These are phyloP conservation scores for Salarias fasciatus DNA, from an alignment of 2,797 vertebrate genomes.

Conservation along the genomic window DNA sequence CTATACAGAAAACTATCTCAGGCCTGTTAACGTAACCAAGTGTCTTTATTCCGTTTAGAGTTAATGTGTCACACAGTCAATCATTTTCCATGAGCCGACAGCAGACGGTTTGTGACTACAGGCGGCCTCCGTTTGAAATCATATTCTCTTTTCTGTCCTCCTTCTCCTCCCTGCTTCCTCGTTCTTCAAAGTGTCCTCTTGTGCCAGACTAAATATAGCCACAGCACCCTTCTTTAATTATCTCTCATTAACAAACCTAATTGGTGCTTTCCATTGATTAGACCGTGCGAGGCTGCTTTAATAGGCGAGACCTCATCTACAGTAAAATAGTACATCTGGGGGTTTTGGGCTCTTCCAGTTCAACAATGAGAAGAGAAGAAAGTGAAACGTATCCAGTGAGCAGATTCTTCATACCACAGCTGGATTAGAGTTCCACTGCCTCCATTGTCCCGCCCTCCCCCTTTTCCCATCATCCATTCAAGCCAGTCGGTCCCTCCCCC, in stretches of 20 bases:
- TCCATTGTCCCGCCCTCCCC: slow-evolving; percentile 30
- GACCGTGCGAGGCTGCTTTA: slow-evolving; percentile 57
- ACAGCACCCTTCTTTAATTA: slow-evolving; percentile 79
- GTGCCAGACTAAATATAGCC: slow-evolving; percentile 78
- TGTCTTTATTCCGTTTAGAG: neutral
- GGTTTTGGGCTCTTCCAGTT: slow-evolving; percentile 40
- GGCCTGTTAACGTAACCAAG: neutral
- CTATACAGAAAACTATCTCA: neutral
- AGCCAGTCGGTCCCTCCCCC: slow-evolving; percentile 65
- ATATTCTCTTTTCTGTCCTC: slow-evolving; percentile 51
- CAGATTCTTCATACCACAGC: slow-evolving; percentile 32
- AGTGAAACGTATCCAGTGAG: slow-evolving; percentile 13
- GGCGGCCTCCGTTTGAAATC: slow-evolving; percentile 50
- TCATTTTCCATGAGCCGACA: too few species aligned
- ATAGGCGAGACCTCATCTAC: slow-evolving; percentile 65
- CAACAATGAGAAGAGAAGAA: slow-evolving; percentile 4
- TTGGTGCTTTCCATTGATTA: slow-evolving; percentile 78
- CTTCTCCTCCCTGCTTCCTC: slow-evolving; percentile 47
- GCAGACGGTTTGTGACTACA: slow-evolving; percentile 40
- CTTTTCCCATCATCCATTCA: slow-evolving; percentile 61
- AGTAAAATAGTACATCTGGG: slow-evolving; percentile 53
- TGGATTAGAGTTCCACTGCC: slow-evolving; percentile 44
- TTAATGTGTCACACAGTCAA: slow-evolving; percentile 7
- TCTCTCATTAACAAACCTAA: slow-evolving; percentile 79
- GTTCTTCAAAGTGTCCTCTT: slow-evolving; percentile 69